Conservation (phyloP, 2,797 vertebrate species). For the Bradypodion ventrale region DNA sequence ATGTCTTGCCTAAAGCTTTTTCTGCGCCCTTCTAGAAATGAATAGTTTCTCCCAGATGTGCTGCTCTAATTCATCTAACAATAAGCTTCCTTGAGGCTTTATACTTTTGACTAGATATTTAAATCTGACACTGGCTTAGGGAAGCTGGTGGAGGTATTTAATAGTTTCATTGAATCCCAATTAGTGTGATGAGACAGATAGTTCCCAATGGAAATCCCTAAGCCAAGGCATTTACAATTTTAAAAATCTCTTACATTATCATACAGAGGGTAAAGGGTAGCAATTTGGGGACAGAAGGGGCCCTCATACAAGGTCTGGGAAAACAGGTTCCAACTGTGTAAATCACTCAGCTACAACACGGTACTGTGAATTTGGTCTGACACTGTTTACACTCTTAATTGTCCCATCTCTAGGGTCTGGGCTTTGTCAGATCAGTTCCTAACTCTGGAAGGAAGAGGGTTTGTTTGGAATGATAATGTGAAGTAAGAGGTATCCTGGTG, state of each 20-base stretch:
- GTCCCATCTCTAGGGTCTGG: not conserved
- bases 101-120: conserved; percentile 30
- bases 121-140: conserved; percentile 37
- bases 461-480: not conserved
- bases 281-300: conserved; percentile 9
- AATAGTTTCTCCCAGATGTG: conserved; percentile 20
- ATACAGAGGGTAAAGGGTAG: not conserved
- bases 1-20: not conserved
- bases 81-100: conserved; percentile 11
- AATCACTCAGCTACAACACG: not conserved
- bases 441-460: not conserved
- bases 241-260: conserved; percentile 36
- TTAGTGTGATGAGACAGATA: conserved; percentile 12
- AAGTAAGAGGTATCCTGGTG: not conserved
- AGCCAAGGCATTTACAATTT: conserved; percentile 14
- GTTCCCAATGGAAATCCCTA: conserved; percentile 35
- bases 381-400: not conserved
- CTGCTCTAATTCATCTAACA: conserved; percentile 12
- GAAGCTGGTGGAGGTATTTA: conserved; percentile 34
- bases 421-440: not conserved
- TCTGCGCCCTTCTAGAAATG: conserved; percentile 17
- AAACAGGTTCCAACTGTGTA: conserved; percentile 13
- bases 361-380: not conserved
- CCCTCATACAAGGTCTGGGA: conserved; percentile 32
- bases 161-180: conserved; percentile 49